These are phyloP conservation scores for Dinocampus coccinellae DNA, from an alignment of 2,888 invertebrate genomes.

Conservation along the genomic window DNA sequence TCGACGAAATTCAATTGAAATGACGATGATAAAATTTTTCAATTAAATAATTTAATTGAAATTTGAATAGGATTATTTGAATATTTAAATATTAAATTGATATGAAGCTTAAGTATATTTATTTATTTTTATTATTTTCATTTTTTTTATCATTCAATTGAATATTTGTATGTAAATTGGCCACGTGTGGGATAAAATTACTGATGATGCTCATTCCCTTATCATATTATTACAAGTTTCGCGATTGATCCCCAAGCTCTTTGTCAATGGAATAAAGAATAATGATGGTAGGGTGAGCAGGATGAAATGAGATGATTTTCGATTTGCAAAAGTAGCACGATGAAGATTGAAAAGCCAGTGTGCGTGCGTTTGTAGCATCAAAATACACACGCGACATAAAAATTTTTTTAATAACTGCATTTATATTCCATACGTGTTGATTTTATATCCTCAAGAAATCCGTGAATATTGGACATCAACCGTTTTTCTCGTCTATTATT, in stretches of 20 bases:
- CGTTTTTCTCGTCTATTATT: slow-evolving; percentile 32
- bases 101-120: not conserved
- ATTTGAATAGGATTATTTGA: too few relatives aligned
- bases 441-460: slow-evolving; percentile 52
- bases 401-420: slow-evolving; percentile 60
- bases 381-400: slow-evolving; percentile 20
- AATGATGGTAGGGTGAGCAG: not conserved
- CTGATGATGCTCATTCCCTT: slow-evolving; percentile 45
- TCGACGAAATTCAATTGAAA: too few relatives aligned
- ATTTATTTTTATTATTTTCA: not conserved
- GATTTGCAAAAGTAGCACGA: slow-evolving; percentile 34
- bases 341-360: not conserved
- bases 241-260: slow-evolving; percentile 24
- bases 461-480: slow-evolving; percentile 52
- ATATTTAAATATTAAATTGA: too few relatives aligned
- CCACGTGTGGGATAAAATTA: not conserved
- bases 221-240: slow-evolving; percentile 48
- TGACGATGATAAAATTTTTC: too few relatives aligned
- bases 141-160: not conserved
- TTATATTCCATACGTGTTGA: slow-evolving; percentile 58
- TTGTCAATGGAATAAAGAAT: too few relatives aligned
- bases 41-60: not conserved
- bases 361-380: not conserved
- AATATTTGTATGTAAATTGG: slow-evolving; percentile 34
- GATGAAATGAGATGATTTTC: slow-evolving; percentile 32